A percentile compares a stretch with the other conserved stretches of the same genome.
These are phyloP conservation scores for Eudyptes chrysolophus DNA, from an alignment of 2,113 vertebrate genomes.

Conservation along the genomic window DNA sequence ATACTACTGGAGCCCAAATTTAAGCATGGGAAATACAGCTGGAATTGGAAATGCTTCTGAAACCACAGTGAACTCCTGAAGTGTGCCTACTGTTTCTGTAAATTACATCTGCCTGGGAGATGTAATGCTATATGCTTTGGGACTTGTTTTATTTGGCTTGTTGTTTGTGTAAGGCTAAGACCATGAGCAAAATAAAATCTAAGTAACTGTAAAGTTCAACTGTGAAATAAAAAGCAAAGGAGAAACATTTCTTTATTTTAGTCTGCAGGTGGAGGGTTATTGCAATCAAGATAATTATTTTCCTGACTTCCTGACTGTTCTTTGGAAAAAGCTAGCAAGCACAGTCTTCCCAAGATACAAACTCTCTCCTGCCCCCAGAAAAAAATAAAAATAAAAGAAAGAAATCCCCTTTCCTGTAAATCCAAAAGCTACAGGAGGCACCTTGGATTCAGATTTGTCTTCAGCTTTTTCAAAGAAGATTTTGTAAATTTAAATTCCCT, in stretches of 20 bases:
- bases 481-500: not conserved
- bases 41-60: conserved; percentile 27
- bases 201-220: not conserved
- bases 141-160: conserved; percentile 36
- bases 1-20: not conserved
- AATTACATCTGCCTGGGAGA: conserved; percentile 54
- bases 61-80: conserved; percentile 11
- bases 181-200: conserved; percentile 27
- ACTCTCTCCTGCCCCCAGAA: not conserved
- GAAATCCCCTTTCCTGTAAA: not conserved
- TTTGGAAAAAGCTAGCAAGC: not conserved
- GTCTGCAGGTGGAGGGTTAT: not conserved
- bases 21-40: not conserved
- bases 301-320: not conserved
- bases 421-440: not conserved
- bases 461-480: not conserved
- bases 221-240: not conserved
- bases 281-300: not conserved
- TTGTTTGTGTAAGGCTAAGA: not conserved
- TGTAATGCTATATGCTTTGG: not conserved
- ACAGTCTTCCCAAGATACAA: not conserved
- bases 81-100: conserved; percentile 28
- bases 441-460: not conserved
- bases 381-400: not conserved
- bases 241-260: not conserved